Conservation (phyloP, 2,113 vertebrate species). For the Falcunculus frontatus region DNA sequence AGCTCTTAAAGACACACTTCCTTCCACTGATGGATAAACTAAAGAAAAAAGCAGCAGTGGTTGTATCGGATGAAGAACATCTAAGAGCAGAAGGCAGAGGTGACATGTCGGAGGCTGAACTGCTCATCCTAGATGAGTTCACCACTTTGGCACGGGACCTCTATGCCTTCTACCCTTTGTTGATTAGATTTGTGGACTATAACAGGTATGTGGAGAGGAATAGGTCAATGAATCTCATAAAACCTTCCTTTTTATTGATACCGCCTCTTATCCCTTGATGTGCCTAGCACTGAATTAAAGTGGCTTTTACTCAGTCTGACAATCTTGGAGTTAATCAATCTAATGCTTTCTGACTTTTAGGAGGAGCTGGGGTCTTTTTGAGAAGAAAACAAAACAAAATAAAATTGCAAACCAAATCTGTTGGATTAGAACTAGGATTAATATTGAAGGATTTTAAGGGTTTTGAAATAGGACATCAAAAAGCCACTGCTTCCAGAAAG, state of each 20-base stretch:
- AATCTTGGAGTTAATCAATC: neutral
- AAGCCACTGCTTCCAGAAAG: neutral
- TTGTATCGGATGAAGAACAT: constrained; percentile 91
- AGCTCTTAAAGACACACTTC: constrained; percentile 93
- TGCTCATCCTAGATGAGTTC: constrained; percentile 95
- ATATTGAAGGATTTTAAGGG: neutral
- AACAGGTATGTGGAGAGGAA: constrained; percentile 82
- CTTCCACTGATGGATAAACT: constrained; percentile 96
- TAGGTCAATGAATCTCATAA: neutral
- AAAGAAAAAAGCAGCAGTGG: constrained; percentile 91
- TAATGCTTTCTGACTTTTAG: neutral
- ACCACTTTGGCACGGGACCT: constrained; percentile 90
- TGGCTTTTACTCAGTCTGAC: neutral
- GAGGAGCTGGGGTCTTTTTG: neutral
- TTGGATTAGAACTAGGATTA: neutral
- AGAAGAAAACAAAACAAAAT: neutral
- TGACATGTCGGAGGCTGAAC: constrained; percentile 94
- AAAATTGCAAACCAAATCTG: neutral
- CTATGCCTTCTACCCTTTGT: constrained; percentile 95
- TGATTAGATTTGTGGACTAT: constrained; percentile 96
- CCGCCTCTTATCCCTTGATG: neutral
- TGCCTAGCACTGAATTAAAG: neutral
- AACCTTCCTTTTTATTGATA: neutral
- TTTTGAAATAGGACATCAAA: neutral
- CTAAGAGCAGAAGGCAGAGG: constrained; percentile 91